These are phyloP conservation scores for Pteronotus mesoamericanus DNA, from an alignment of 2,797 vertebrate species.

Conservation along the genomic window DNA sequence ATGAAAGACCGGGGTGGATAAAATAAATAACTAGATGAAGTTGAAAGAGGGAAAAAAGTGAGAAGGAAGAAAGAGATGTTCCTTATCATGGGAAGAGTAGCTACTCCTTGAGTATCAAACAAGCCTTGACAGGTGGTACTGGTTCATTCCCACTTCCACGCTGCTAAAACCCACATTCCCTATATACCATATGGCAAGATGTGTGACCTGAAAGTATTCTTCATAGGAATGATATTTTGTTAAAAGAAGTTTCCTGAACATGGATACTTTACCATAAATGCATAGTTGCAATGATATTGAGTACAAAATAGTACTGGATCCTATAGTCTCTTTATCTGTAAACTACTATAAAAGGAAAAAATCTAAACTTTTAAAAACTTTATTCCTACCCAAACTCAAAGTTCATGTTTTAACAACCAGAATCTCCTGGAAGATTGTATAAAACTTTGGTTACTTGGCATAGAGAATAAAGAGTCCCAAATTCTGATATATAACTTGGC, in stretches of 20 bases:
- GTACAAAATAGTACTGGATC: not conserved
- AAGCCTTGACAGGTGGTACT: not conserved
- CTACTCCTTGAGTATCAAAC: not conserved
- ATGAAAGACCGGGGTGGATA: not conserved
- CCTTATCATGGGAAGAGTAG: not conserved
- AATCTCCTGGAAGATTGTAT: not conserved
- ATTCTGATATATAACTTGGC: not conserved
- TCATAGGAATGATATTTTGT: not conserved
- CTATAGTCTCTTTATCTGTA: not conserved
- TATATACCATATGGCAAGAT: not conserved
- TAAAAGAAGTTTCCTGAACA: not conserved
- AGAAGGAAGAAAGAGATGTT: not conserved
- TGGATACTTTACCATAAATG: not conserved
- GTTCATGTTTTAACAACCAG: not conserved
- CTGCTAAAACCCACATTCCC: not conserved
- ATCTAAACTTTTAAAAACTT: not conserved
- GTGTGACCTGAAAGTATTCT: not conserved
- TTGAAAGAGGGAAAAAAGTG: not conserved
- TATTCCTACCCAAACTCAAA: not conserved
- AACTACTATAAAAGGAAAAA: not conserved
- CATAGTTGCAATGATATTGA: not conserved
- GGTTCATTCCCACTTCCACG: not conserved
- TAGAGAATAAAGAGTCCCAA: not conserved
- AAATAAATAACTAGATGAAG: not conserved
- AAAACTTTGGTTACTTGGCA: not conserved